Evolutionary conservation across 2,113 vertebrate genomes (phyloP).

Genomic region (Diadophis punctatus): DNA sequence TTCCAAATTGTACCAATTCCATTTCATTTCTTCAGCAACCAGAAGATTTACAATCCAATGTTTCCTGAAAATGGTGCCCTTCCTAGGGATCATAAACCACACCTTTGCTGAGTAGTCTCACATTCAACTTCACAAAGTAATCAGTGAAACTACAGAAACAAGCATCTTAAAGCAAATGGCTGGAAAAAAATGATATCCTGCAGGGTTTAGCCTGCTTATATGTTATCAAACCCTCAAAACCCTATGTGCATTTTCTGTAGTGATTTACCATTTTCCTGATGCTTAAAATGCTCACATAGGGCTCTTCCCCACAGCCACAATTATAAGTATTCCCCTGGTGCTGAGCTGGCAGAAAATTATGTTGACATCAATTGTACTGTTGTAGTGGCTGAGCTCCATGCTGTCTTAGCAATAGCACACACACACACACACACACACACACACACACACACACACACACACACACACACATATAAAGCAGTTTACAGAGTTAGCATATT

Average conservation of each 20-base stretch:
- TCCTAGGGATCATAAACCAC: not conserved
- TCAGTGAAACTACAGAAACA: not conserved
- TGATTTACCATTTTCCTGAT: not conserved
- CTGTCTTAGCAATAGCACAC: not conserved
- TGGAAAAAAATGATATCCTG: not conserved
- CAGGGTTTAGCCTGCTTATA: not conserved
- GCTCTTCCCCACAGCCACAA: not conserved
- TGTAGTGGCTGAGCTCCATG: not conserved
- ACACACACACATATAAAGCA: no score
- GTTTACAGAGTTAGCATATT: not conserved
- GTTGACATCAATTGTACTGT: not conserved
- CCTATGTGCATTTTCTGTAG: not conserved
- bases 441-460: no score
- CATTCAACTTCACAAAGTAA: not conserved
- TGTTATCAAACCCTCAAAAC: not conserved
- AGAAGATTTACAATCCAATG: not conserved
- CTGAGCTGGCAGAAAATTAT: not conserved
- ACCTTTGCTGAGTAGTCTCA: not conserved
- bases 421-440: no score
- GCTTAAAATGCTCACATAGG: not conserved
- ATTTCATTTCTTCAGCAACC: not conserved
- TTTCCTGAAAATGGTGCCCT: not conserved
- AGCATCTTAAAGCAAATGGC: not conserved
- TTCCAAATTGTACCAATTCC: not conserved
- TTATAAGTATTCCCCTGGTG: not conserved